A percentile compares a stretch with the other conserved stretches of the same genome.
phyloP scores from a whole-genome alignment of 2,113 vertebrate species.

The Heteronetta atricapilla region DNA sequence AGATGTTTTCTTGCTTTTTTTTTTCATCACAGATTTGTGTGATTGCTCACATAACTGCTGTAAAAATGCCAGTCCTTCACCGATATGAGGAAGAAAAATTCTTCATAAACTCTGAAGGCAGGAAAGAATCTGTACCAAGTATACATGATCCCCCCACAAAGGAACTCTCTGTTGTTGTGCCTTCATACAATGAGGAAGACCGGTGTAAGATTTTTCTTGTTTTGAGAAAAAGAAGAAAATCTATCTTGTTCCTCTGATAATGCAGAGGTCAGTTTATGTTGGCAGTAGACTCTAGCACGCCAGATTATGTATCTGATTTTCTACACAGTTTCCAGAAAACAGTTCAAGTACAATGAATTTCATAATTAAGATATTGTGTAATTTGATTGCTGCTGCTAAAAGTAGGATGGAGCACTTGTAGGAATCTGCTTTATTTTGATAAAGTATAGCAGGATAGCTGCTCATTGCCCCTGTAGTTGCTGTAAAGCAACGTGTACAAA shows the following conservation, averaged over 20 bases:
- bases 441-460: not conserved
- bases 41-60: constrained; percentile 85
- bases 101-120: constrained; percentile 78
- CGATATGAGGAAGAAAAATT: constrained; percentile 83
- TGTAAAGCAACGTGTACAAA: not conserved
- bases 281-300: not conserved
- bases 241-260: not conserved
- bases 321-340: not conserved
- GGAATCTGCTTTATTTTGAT: not conserved
- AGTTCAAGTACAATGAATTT: not conserved
- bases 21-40: constrained; percentile 76
- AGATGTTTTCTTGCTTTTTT: not conserved
- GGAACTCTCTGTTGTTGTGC: constrained; percentile 90
- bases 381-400: constrained; percentile 5
- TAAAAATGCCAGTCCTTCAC: constrained; percentile 73
- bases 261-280: not conserved
- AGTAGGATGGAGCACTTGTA: not conserved
- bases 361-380: not conserved
- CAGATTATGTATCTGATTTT: not conserved
- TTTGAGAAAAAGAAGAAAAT: constrained; percentile 51
- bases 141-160: constrained; percentile 83
- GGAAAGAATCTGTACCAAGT: constrained; percentile 81
- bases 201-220: constrained; percentile 73
- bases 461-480: not conserved
- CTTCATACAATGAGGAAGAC: constrained; percentile 93